A percentile compares a stretch with the other conserved stretches of the same genome.
Evolutionary conservation across 2,113 vertebrate genomes (phyloP).

Genomic region (Eulemur macaco): DNA sequence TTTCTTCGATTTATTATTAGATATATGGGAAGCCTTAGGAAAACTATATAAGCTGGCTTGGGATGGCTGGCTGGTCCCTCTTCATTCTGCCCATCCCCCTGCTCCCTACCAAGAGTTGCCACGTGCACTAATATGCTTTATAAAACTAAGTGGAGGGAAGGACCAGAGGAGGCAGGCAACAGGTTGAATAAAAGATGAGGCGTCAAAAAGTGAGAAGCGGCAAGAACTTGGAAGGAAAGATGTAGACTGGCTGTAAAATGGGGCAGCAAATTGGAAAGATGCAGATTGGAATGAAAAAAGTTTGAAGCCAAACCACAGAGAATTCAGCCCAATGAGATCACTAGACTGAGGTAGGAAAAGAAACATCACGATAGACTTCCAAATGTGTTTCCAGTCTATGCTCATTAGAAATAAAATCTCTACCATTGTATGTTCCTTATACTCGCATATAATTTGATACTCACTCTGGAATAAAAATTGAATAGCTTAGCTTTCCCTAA

Average conservation of each 20-base stretch:
- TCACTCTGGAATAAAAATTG: background rate
- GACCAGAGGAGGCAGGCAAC: background rate
- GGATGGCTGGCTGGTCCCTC: too few relatives aligned
- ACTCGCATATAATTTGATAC: slow-evolving; percentile 5
- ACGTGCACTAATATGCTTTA: background rate
- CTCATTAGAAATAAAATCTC: slow-evolving; percentile 40
- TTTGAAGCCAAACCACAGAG: slow-evolving; percentile 23
- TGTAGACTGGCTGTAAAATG: background rate
- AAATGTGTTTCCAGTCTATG: slow-evolving; percentile 6
- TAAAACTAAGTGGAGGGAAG: background rate
- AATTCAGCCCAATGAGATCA: slow-evolving; percentile 48
- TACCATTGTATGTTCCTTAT: background rate
- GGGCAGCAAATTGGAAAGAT: background rate
- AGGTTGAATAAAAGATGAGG: background rate
- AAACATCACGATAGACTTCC: background rate
- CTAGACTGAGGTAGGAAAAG: slow-evolving; percentile 31
- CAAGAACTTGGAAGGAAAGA: background rate
- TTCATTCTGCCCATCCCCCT: background rate
- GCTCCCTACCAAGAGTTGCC: background rate
- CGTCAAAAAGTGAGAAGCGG: background rate
- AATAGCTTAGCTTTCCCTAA: background rate
- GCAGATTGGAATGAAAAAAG: slow-evolving; percentile 1
- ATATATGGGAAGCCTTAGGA: background rate
- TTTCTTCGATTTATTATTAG: background rate
- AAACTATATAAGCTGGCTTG: background rate